Conservation (phyloP, 2,797 vertebrate genomes). For the Clarias laeviceps region DNA sequence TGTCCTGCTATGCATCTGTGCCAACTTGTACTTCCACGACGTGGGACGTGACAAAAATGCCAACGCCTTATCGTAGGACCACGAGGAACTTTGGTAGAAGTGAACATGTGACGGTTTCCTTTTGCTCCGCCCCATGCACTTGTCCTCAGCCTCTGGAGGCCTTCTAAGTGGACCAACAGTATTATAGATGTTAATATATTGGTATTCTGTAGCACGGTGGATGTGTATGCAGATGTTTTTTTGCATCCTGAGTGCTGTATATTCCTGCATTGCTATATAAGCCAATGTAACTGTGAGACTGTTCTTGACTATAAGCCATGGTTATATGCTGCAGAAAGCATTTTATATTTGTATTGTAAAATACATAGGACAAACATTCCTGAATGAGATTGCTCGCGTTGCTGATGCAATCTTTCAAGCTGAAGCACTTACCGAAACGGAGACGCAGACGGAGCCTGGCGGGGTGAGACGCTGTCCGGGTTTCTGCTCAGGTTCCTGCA, state of each 20-base stretch:
- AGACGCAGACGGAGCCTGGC: constrained; percentile 2
- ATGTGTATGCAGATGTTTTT: constrained; percentile 41
- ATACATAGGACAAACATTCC: constrained; percentile 66
- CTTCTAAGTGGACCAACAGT: constrained; percentile 38
- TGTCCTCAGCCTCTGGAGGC: constrained; percentile 35
- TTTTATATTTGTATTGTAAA: constrained; percentile 49
- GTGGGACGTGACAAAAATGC: constrained; percentile 75
- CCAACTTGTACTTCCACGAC: constrained; percentile 97
- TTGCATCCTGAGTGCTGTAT: constrained; percentile 35
- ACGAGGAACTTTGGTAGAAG: constrained; percentile 24
- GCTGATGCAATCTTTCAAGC: constrained; percentile 72
- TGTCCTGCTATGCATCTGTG: constrained; percentile 95
- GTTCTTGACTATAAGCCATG: constrained; percentile 48
- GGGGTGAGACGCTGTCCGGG: constrained; percentile 64
- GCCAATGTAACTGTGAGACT: constrained; percentile 40
- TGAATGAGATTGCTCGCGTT: constrained; percentile 58
- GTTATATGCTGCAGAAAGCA: constrained; percentile 29
- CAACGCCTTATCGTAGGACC: constrained; percentile 61
- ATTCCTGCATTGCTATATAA: constrained; percentile 44
- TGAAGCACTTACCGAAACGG: constrained; percentile 67
- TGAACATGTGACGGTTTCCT: neutral
- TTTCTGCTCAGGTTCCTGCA: constrained; percentile 35
- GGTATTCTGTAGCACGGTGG: constrained; percentile 49
- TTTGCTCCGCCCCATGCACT: neutral
- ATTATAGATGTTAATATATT: constrained; percentile 38